Evolutionary conservation across 2,888 invertebrate species (phyloP).

Genomic region (Amphimallon solstitiale): DNA sequence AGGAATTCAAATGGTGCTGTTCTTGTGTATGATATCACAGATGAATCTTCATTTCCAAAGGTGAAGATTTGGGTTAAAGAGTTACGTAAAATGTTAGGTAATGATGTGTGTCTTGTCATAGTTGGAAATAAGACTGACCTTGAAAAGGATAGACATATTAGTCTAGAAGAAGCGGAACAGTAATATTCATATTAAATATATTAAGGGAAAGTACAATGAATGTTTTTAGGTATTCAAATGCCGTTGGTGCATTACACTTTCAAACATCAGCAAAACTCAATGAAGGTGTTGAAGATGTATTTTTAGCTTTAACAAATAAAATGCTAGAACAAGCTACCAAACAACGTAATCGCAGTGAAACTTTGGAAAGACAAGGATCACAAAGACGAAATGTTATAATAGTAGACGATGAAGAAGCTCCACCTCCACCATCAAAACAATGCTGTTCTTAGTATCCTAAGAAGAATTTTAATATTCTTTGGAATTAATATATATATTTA

Average conservation of each 20-base stretch:
- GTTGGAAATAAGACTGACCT: conserved; percentile 98
- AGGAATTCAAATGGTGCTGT: conserved; percentile 97
- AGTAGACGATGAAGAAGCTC: conserved; percentile 59
- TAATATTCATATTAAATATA: conserved; percentile 63
- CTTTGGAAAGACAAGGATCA: conserved; percentile 57
- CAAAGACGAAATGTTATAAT: conserved; percentile 58
- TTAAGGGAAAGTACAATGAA: conserved; percentile 32
- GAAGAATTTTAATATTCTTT: background rate
- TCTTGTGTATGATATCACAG: conserved; percentile 97
- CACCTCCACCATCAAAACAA: conserved; percentile 49
- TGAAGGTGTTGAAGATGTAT: conserved; percentile 91
- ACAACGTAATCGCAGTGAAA: conserved; percentile 53
- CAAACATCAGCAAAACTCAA: conserved; percentile 94
- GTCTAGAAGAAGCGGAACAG: conserved; percentile 86
- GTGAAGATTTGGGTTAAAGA: conserved; percentile 99
- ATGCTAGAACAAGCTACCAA: conserved; percentile 69
- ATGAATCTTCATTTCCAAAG: conserved; percentile 95
- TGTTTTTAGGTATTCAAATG: conserved; percentile 80
- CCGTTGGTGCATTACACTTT: conserved; percentile 92
- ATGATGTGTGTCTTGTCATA: conserved; percentile 90
- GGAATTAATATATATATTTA: conserved; percentile 11
- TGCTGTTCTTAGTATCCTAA: conserved; percentile 53
- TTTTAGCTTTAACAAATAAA: conserved; percentile 81
- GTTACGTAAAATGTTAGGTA: conserved; percentile 93
- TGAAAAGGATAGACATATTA: conserved; percentile 88